Conservation (phyloP, 2,797 vertebrate genomes). For the Enteromius radiatus region DNA sequence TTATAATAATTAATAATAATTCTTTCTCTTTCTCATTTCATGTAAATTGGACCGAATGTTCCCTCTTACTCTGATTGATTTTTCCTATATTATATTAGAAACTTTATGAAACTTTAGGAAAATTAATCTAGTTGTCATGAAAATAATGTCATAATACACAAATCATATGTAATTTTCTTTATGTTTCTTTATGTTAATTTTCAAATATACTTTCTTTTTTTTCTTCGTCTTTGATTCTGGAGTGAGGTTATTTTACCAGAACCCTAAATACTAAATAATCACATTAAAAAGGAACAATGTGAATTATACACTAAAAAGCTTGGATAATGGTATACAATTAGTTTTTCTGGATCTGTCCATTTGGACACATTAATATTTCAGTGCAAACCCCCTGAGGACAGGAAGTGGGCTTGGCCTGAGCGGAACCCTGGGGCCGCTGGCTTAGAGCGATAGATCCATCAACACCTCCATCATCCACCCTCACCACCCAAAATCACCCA, state of each 20-base stretch:
- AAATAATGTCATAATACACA: background rate
- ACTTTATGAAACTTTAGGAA: background rate
- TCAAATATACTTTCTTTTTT: background rate
- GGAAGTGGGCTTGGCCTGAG: slow-evolving; percentile 57
- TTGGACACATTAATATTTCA: slow-evolving; percentile 43
- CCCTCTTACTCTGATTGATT: background rate
- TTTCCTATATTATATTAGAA: background rate
- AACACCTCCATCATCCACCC: slow-evolving; percentile 70
- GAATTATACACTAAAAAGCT: background rate
- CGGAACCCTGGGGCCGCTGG: slow-evolving; percentile 62
- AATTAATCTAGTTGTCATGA: background rate
- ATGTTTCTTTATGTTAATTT: no score
- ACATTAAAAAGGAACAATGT: background rate
- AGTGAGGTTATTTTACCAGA: background rate
- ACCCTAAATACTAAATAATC: background rate
- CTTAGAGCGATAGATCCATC: slow-evolving; percentile 72
- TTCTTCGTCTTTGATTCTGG: background rate
- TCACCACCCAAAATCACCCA: slow-evolving; percentile 53
- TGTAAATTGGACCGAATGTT: background rate
- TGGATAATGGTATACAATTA: background rate
- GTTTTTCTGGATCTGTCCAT: slow-evolving; percentile 43
- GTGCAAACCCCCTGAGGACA: slow-evolving; percentile 51
- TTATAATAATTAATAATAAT: no score
- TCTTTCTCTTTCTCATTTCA: background rate
- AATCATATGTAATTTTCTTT: background rate